A percentile compares a stretch with the other conserved stretches of the same genome.
phyloP scores from a whole-genome alignment of 1,140 invertebrate genomes.

The Lutraria rhynchaena region DNA sequence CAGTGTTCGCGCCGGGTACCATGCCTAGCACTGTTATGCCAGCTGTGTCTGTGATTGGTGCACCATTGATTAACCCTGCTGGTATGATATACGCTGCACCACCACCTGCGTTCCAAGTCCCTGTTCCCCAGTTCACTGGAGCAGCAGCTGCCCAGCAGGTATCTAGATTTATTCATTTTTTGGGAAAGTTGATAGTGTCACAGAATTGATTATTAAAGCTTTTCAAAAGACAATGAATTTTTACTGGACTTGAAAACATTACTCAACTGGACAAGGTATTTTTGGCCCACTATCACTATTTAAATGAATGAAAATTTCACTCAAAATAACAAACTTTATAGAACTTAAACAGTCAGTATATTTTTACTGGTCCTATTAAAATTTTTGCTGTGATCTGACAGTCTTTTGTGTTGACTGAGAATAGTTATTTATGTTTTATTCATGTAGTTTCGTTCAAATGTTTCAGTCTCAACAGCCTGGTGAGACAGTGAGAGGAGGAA shows the following conservation, averaged over 20 bases:
- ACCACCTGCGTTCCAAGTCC: slow-evolving; percentile 42
- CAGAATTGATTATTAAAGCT: too few relatives aligned
- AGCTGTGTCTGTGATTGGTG: slow-evolving; percentile 21
- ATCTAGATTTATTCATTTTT: neutral
- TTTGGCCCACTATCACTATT: too few relatives aligned
- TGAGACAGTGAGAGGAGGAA: slow-evolving; percentile 45
- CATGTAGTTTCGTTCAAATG: too few relatives aligned
- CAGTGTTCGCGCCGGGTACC: neutral
- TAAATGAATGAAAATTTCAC: too few relatives aligned
- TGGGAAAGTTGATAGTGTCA: too few relatives aligned
- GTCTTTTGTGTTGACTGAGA: neutral
- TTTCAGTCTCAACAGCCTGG: neutral
- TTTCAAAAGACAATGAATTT: too few relatives aligned
- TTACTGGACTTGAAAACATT: too few relatives aligned
- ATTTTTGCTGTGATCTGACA: neutral
- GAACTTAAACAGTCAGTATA: too few relatives aligned
- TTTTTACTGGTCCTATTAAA: neutral
- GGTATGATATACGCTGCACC: slow-evolving; percentile 43
- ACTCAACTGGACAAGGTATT: too few relatives aligned
- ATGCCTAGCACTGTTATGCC: slow-evolving; percentile 1
- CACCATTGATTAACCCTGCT: slow-evolving; percentile 27
- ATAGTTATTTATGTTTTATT: slow-evolving; percentile 1
- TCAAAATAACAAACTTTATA: too few relatives aligned
- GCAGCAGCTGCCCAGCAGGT: neutral
- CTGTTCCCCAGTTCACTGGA: slow-evolving; percentile 36